phyloP scores from a whole-genome alignment of 2,797 vertebrate genomes.

The Pitangus sulphuratus region DNA sequence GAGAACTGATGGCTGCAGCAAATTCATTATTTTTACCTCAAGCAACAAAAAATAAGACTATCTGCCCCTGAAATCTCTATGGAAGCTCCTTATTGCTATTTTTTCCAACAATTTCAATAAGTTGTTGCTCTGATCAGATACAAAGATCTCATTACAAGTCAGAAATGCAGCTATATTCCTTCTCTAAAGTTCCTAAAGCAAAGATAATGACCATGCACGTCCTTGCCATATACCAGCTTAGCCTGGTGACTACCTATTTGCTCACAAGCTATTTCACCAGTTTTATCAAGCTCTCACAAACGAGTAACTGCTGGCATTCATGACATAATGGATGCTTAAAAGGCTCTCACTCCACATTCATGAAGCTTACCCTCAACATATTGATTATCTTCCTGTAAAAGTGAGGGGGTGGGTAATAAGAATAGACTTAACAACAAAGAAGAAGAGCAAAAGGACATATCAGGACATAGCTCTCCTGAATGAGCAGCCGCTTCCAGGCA shows the following conservation, averaged over 20 bases:
- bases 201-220: not conserved
- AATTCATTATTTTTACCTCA: conserved; percentile 9
- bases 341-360: not conserved
- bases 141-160: not conserved
- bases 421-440: not conserved
- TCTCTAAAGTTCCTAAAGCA: not conserved
- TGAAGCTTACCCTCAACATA: not conserved
- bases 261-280: not conserved
- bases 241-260: not conserved
- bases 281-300: not conserved
- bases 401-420: not conserved
- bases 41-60: not conserved
- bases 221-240: not conserved
- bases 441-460: not conserved
- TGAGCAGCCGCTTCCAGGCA: not conserved
- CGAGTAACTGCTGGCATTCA: not conserved
- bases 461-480: not conserved
- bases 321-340: not conserved
- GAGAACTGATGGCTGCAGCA: not conserved
- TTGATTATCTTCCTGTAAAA: not conserved
- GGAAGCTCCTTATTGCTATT: not conserved
- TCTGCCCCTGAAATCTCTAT: not conserved
- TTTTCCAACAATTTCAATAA: not conserved
- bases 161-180: not conserved
- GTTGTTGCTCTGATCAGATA: not conserved